Evolutionary conservation across 2,888 invertebrate genomes (phyloP), one percentile per base, ranked within the genome.

Genomic region (Hypomecis atomaria): DNA sequence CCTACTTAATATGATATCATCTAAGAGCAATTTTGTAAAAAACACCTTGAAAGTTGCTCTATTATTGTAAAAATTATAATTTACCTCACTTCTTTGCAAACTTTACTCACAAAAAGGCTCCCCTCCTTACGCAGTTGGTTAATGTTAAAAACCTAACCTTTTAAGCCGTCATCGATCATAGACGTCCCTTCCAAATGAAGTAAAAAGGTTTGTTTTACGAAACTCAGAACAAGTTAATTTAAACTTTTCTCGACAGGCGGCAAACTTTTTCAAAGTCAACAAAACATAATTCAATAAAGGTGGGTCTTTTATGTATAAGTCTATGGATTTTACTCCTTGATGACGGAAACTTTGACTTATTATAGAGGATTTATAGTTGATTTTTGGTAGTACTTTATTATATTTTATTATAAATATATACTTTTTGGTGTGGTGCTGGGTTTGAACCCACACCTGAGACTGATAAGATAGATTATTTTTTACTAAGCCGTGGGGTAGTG

Each of bases 191-290:
- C 38, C 44, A 45, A 56, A 56, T 44, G 11, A 53, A 60, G 57
- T 33, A 53, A 47, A 49, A 47, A 45, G 8, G 33, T 60, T 65
- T 64, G 59, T 65, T 55, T 64, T 62, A 67, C 52, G 34, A 36
- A 63, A 59, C 55, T 59, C 23, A 54, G 44, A 60, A 63, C 47
- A 70, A 67, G 65, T 67, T 67, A 54, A 61, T 69, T 67, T 55
- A 61, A 63, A 78, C 73, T 66, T 76, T 77, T n/a, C 43, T 36
- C 57, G 56, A 74, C 65, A 9, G 49, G 74, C 62, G 33, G 38
- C 59, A 8, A 77, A 78, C 59, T 75, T 74, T 77, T 80, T 78
- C 79, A 79, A 79, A 72, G 79, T 78, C 79, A 79, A 79, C 77
- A 76, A 71, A 73, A 70, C 62, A 66, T 71, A 65, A 72, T 70